These are phyloP conservation scores for Bruchidius siliquastri DNA, from an alignment of 2,888 invertebrate species.

Conservation along the genomic window DNA sequence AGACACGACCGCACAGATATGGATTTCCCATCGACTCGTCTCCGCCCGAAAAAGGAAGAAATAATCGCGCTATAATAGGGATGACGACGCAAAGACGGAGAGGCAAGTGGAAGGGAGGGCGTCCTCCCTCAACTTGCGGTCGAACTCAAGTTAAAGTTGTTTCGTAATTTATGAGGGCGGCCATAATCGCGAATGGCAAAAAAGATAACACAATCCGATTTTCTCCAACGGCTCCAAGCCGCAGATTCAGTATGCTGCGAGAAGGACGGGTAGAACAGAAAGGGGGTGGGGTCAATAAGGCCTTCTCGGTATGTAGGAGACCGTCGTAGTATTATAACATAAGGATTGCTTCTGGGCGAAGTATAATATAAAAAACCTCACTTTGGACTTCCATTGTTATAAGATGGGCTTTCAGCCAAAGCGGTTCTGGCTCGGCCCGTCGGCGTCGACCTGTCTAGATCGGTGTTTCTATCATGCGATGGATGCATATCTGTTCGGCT, in stretches of 20 bases:
- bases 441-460: too few species aligned
- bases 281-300: background rate
- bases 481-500: too few species aligned
- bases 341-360: too few species aligned
- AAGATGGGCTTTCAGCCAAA: too few species aligned
- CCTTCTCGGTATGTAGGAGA: background rate
- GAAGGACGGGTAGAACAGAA: background rate
- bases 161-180: constrained; percentile 40
- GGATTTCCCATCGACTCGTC: background rate
- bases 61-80: background rate
- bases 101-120: background rate
- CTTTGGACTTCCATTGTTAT: too few species aligned
- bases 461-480: too few species aligned
- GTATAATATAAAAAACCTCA: too few species aligned
- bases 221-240: constrained; percentile 35
- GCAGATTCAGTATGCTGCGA: constrained; percentile 41
- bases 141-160: constrained; percentile 21
- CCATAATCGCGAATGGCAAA: constrained; percentile 50
- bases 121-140: constrained; percentile 12
- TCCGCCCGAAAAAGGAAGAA: background rate
- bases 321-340: too few species aligned
- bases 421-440: too few species aligned
- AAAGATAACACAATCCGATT: constrained; percentile 50
- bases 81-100: background rate
- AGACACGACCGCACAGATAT: background rate